Base-by-base conservation (phyloP, 2,797 vertebrate genomes). In the Fistularia tabacaria region DNA sequence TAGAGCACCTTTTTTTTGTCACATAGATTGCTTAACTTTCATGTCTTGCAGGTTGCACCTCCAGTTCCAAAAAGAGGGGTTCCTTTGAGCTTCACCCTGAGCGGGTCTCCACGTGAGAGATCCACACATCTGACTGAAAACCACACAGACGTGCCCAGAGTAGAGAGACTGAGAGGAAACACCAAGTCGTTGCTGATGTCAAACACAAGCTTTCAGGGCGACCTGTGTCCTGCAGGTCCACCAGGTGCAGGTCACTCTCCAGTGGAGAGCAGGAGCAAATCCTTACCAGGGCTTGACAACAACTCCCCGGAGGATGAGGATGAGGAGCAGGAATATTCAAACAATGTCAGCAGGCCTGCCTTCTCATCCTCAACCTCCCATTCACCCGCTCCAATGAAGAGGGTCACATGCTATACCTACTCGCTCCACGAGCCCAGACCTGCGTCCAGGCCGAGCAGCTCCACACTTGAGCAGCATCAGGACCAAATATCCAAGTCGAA, bases 1-100 rank as follows among this genome's bases (percentile, higher is more conserved):
- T 10, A 40, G 39, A 40, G 10, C 38, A 38, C 15, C 6, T 8
- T 12, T 39, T 12, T 39, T 25, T 44, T 14, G 10, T 50, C 7
- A 0, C 5, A 25, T 25, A 25, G 25, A 25, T 25, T 25, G 25
- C 25, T 10, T 14, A 51, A 44, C 9, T 45, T 0, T 45, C 3
- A 0, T 49, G 53, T 76, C 11, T 54, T 63, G 15, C 44, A 76
- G 74, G 68, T 9, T 0, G 69, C 81, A 1, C 87, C 88, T 10
- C 55, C 88, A 0, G 81, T 90, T 0, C 74, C 82, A 10, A 90
- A 85, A 58, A 76, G 71, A 36, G 48, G 64, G 6, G 14, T 74
- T 7, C 69, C 80, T 39, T 64, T 81, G 37, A 63, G 66, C 0
- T 66, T 80, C 58, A 54, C 65, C 8, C 56, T 70, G 54, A 77